Percentiles rank a stretch among this genome's conserved stretches.
Evolutionary conservation across 2,888 invertebrate genomes (phyloP).

Genomic region (Sarcophaga caerulescens): DNA sequence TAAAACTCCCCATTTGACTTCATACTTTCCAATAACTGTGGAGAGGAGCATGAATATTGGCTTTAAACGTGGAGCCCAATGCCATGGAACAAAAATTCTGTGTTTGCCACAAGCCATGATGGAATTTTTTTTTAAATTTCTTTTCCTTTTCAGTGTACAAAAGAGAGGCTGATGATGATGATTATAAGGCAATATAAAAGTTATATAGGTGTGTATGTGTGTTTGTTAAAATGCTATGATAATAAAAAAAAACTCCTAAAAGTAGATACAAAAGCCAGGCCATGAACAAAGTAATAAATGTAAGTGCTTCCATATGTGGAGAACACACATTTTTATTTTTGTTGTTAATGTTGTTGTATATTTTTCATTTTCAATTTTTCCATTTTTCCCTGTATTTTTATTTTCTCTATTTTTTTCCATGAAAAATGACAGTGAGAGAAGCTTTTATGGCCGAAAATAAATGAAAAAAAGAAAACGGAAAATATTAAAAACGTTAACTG

Average conservation of each 20-base stretch:
- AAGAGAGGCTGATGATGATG: neutral
- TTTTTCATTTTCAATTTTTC: conserved; percentile 32
- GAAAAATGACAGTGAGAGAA: conserved; percentile 38
- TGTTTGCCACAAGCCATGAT: conserved; percentile 17
- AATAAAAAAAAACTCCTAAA: conserved; percentile 47
- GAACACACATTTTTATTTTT: conserved; percentile 29
- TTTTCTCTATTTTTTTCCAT: conserved; percentile 26
- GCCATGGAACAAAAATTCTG: conserved; percentile 20
- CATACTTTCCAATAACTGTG: neutral
- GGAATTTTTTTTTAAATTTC: neutral
- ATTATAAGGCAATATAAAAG: conserved; percentile 32
- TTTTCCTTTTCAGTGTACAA: neutral
- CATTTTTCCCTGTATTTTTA: neutral
- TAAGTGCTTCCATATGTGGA: conserved; percentile 62
- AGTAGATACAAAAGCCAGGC: conserved; percentile 44
- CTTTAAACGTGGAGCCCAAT: conserved; percentile 1
- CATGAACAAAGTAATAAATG: conserved; percentile 65
- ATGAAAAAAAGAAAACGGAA: conserved; percentile 30
- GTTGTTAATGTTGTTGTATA: conserved; percentile 3
- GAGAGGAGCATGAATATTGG: conserved; percentile 21
- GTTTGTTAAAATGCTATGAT: conserved; percentile 6
- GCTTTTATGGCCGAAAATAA: conserved; percentile 55
- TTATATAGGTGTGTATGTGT: conserved; percentile 23
- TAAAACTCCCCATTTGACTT: neutral
- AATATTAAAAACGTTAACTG: conserved; percentile 52